Percentiles rank a stretch among this genome's conserved stretches.
These are phyloP conservation scores for Bombus affinis DNA, from an alignment of 1,140 invertebrate species.

Conservation along the genomic window DNA sequence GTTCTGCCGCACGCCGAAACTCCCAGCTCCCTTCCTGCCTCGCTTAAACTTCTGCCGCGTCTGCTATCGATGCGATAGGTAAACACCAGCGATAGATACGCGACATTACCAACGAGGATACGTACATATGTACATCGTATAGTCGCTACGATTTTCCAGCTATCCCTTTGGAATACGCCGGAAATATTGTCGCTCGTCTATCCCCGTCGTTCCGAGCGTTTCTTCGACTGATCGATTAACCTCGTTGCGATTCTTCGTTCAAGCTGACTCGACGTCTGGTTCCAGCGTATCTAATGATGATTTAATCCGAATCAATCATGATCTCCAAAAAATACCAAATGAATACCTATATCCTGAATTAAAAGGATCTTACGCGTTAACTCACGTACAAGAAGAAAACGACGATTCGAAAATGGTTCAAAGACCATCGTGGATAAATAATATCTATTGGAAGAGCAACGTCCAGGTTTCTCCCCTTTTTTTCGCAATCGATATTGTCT, in stretches of 20 bases:
- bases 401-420: neutral
- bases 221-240: constrained; percentile 5
- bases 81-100: constrained; percentile 66
- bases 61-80: constrained; percentile 64
- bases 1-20: constrained; percentile 54
- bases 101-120: constrained; percentile 36
- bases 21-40: constrained; percentile 8
- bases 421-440: neutral
- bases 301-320: neutral
- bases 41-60: constrained; percentile 53
- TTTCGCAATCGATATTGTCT: neutral
- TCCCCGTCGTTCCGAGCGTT: neutral
- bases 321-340: neutral
- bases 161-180: constrained; percentile 31
- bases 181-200: constrained; percentile 47
- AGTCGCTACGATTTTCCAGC: constrained; percentile 7
- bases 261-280: constrained; percentile 5
- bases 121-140: constrained; percentile 35
- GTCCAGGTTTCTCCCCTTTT: neutral
- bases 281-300: neutral
- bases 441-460: neutral
- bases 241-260: neutral
- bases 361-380: neutral
- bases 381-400: no score
- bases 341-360: neutral